Percentiles rank a stretch among this genome's conserved stretches.
Evolutionary conservation across 2,797 vertebrate species (phyloP).

Genomic region (Melanotaenia trifasciata): DNA sequence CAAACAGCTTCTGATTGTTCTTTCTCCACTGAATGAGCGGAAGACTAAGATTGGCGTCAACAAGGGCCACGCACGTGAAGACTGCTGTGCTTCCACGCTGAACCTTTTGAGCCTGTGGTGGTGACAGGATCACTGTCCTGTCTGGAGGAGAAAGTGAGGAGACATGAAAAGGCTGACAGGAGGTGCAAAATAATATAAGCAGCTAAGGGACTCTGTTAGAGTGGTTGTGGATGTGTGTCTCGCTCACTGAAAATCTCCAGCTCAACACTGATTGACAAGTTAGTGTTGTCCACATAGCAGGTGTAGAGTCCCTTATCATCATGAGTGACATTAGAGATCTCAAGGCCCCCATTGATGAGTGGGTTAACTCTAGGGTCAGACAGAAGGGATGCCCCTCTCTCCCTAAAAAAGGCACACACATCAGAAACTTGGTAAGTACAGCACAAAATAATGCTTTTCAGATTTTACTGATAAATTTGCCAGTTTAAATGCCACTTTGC

Average conservation of each 20-base stretch:
- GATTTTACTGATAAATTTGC: slow-evolving; percentile 16
- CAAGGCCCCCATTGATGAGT: slow-evolving; percentile 84
- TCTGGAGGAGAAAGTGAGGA: slow-evolving; percentile 72
- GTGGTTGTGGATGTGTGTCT: slow-evolving; percentile 11
- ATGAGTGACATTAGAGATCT: slow-evolving; percentile 82
- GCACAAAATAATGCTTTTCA: slow-evolving; percentile 8
- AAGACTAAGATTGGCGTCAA: slow-evolving; percentile 80
- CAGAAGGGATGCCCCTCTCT: slow-evolving; percentile 75
- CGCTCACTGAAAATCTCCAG: slow-evolving; percentile 87
- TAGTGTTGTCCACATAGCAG: slow-evolving; percentile 84
- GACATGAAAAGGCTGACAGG: slow-evolving; percentile 15
- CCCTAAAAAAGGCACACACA: slow-evolving; percentile 58
- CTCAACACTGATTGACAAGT: slow-evolving; percentile 81
- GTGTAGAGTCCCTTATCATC: slow-evolving; percentile 84
- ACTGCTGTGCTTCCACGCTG: slow-evolving; percentile 82
- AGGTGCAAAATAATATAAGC: slow-evolving; percentile 26
- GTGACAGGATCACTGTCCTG: slow-evolving; percentile 85
- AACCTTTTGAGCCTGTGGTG: slow-evolving; percentile 77
- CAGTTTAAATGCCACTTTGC: slow-evolving; percentile 17
- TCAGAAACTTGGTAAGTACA: slow-evolving; percentile 13
- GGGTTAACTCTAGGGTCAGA: slow-evolving; percentile 81
- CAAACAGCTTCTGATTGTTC: slow-evolving; percentile 78
- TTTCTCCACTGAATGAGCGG: slow-evolving; percentile 85
- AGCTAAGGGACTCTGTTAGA: slow-evolving; percentile 2
- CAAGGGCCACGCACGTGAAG: slow-evolving; percentile 83